A percentile compares a stretch with the other conserved stretches of the same genome.
phyloP scores from a whole-genome alignment of 2,113 vertebrate genomes.

The Aspiorhynchus laticeps region DNA sequence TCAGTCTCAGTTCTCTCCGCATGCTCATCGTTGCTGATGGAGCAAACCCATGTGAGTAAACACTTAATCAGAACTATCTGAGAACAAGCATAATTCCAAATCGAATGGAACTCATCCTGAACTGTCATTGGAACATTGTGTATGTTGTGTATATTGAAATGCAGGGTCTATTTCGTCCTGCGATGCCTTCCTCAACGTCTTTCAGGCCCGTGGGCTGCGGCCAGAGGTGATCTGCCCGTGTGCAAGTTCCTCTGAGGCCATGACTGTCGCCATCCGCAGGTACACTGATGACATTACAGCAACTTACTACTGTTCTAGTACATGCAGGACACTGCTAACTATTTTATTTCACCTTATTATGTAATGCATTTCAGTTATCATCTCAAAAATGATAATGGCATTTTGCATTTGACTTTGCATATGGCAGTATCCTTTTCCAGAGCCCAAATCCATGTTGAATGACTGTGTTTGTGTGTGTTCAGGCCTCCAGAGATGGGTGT shows the following conservation, averaged over 20 bases:
- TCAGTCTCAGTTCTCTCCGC: conserved; percentile 90
- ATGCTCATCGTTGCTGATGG: conserved; percentile 95
- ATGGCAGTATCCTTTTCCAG: neutral
- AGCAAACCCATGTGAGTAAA: conserved; percentile 93
- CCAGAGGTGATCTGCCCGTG: conserved; percentile 96
- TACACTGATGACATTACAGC: conserved; percentile 64
- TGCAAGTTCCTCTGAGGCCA: conserved; percentile 89
- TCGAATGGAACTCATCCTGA: neutral
- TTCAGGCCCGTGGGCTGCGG: conserved; percentile 89
- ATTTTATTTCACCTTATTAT: neutral
- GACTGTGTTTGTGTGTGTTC: conserved; percentile 38
- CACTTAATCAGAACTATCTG: neutral
- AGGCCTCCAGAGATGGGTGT: conserved; percentile 90
- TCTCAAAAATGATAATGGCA: neutral
- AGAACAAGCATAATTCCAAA: neutral
- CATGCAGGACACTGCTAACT: neutral
- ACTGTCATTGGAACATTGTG: neutral
- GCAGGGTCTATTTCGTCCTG: conserved; percentile 98
- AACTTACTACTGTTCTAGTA: neutral
- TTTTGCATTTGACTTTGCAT: neutral
- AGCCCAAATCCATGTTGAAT: neutral
- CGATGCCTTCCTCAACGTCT: conserved; percentile 96
- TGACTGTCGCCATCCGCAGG: conserved; percentile 95
- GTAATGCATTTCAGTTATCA: neutral
- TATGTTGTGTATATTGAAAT: conserved; percentile 4